Conservation (phyloP, 1,140 invertebrate genomes). For the Pentalonia nigronervosa region DNA sequence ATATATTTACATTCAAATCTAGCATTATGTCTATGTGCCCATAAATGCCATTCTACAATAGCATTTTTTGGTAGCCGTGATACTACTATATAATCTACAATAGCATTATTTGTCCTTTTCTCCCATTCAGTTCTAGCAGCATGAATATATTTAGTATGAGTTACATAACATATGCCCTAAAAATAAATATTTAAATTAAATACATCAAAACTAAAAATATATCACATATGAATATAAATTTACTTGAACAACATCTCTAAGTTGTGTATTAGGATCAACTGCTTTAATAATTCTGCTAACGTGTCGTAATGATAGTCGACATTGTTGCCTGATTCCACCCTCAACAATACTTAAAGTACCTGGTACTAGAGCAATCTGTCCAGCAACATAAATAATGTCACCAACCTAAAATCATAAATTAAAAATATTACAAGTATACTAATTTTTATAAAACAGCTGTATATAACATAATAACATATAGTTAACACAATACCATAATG, state of each 20-base stretch:
- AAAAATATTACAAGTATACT: background rate
- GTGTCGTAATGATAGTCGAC: constrained; percentile 82
- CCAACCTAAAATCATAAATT: constrained; percentile 69
- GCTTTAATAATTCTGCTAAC: constrained; percentile 81
- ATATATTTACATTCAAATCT: constrained; percentile 79
- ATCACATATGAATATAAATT: constrained; percentile 21
- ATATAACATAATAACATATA: background rate
- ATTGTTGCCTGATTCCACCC: constrained; percentile 79
- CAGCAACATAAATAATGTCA: constrained; percentile 85
- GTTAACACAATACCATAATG: background rate
- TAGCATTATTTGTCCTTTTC: constrained; percentile 83
- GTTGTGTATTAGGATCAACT: constrained; percentile 76
- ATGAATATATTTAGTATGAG: constrained; percentile 72
- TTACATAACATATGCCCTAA: constrained; percentile 83
- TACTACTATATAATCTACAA: constrained; percentile 86
- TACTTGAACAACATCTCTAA: constrained; percentile 80
- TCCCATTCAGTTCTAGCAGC: constrained; percentile 82
- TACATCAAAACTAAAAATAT: background rate
- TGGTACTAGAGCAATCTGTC: constrained; percentile 89
- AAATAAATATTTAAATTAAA: constrained; percentile 6
- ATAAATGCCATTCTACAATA: constrained; percentile 88
- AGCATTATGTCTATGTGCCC: constrained; percentile 85
- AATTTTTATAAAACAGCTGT: background rate
- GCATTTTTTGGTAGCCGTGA: constrained; percentile 79
- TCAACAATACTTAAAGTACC: constrained; percentile 79